Evolutionary conservation across 2,888 invertebrate genomes (phyloP), one percentile per base, ranked within the genome.

Genomic region (Phyto melanocephala): DNA sequence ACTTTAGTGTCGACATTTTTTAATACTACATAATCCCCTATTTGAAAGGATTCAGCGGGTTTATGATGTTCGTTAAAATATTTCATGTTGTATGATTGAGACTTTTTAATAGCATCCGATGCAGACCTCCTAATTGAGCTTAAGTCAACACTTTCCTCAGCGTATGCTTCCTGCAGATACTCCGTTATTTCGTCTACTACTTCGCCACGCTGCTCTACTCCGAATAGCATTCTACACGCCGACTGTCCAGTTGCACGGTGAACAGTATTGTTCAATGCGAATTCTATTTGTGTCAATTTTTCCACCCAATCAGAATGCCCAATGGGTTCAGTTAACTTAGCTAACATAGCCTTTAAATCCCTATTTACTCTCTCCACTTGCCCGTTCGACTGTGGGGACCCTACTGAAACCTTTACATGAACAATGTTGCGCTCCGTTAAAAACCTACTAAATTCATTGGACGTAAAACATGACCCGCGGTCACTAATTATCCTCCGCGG

Each of bases 261-360:
- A 0, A 54, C 40, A 1, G 80, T 50, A n/a, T 77, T 62, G 28
- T 79, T 79, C 5, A 79, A 65, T 6, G 79, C 79, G 35, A 62
- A 79, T 20, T 52, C 52, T 52, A 52, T 11, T 6, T 52, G 22
- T 5, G 24, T 24, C 10, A 24, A 20, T 52, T 52, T 24, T 13
- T 52, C 52, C 1, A 24, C 52, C 22, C 24, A 52, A 11, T 24
- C 52, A 11, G 13, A 22, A 20, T 52, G 52, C 22, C 50, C n/a
- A 11, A 52, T 52, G 3, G 11, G 52, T 52, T 52, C 52, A 13
- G 52, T 52, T 13, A 52, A 8, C 22, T 52, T 24, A 13, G 20
- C 22, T 52, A 52, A 13, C 24, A 52, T 80, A 35, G 60, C 20
- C 37, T 24, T n/a, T n/a, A n/a, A n/a, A n/a, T n/a, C n/a, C n/a